A percentile compares a stretch with the other conserved stretches of the same genome.
Evolutionary conservation across 1,140 invertebrate genomes (phyloP).

Genomic region (Radopholus similis): DNA sequence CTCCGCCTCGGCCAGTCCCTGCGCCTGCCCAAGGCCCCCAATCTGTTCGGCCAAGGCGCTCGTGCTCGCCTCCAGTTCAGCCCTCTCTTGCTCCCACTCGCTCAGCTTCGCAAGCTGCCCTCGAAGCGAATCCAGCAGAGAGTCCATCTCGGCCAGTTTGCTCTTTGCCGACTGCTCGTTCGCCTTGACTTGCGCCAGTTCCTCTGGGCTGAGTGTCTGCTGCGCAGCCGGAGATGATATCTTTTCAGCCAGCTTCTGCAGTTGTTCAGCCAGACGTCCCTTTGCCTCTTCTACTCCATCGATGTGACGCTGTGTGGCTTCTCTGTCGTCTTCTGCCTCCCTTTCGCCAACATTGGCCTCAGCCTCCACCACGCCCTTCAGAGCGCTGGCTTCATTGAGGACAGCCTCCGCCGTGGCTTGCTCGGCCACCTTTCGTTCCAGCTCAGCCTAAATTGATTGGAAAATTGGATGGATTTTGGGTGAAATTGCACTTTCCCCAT

Average conservation of each 20-base stretch:
- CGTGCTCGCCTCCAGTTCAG: conserved; percentile 5
- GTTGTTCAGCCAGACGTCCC: neutral
- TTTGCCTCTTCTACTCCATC: neutral
- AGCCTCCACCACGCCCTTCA: neutral
- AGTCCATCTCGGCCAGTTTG: conserved; percentile 4
- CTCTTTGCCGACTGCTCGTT: conserved; percentile 9
- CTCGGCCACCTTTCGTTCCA: conserved; percentile 1
- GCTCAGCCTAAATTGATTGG: neutral
- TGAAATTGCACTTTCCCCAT: neutral
- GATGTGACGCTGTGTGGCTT: neutral
- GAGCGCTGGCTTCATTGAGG: neutral
- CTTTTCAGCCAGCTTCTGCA: neutral
- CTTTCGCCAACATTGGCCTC: neutral
- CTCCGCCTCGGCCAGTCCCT: neutral
- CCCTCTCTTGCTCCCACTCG: neutral
- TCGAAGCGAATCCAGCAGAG: conserved; percentile 7
- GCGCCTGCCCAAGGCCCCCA: neutral
- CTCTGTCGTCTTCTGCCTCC: neutral
- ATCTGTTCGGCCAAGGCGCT: conserved; percentile 3
- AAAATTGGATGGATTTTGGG: neutral
- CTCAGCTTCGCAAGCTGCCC: conserved; percentile 14
- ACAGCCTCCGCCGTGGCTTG: neutral
- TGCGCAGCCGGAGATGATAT: neutral
- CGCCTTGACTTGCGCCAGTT: neutral
- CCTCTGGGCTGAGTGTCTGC: conserved; percentile 13